These are phyloP conservation scores for Calliphora vicina DNA, from an alignment of 1,140 invertebrate genomes.

Conservation along the genomic window DNA sequence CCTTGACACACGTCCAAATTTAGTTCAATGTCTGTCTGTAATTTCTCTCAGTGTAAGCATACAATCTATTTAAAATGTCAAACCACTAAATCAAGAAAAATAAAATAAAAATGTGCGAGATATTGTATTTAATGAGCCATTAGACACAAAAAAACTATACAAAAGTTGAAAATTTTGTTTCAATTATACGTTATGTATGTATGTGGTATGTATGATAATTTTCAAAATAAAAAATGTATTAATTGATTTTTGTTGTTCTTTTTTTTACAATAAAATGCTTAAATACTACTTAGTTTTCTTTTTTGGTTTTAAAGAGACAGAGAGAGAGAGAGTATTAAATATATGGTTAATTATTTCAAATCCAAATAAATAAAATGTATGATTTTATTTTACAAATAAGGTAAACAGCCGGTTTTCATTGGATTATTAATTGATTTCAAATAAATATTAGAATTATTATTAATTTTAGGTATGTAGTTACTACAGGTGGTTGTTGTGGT, in stretches of 20 bases:
- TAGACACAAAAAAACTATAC: background rate
- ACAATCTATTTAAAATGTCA: background rate
- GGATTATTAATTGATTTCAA: conserved; percentile 6
- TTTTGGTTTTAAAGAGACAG: background rate
- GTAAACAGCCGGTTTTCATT: conserved; percentile 12
- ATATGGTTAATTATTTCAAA: background rate
- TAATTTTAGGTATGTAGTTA: conserved; percentile 14
- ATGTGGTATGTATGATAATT: background rate
- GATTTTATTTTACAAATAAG: background rate
- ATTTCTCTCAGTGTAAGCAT: background rate
- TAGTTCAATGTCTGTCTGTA: background rate
- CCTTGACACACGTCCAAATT: background rate
- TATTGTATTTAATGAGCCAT: background rate
- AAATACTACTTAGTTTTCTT: background rate
- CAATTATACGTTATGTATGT: background rate
- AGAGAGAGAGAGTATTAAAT: too few relatives aligned
- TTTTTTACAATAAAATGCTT: background rate
- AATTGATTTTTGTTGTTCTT: background rate
- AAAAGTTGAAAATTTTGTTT: background rate
- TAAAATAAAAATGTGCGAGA: background rate
- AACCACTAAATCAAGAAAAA: background rate
- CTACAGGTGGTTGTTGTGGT: conserved; percentile 22
- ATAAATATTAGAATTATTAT: background rate
- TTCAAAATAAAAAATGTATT: background rate
- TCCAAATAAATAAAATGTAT: background rate